These are phyloP conservation scores for Coptodon rendalli DNA, from an alignment of 2,113 vertebrate species.

Conservation along the genomic window DNA sequence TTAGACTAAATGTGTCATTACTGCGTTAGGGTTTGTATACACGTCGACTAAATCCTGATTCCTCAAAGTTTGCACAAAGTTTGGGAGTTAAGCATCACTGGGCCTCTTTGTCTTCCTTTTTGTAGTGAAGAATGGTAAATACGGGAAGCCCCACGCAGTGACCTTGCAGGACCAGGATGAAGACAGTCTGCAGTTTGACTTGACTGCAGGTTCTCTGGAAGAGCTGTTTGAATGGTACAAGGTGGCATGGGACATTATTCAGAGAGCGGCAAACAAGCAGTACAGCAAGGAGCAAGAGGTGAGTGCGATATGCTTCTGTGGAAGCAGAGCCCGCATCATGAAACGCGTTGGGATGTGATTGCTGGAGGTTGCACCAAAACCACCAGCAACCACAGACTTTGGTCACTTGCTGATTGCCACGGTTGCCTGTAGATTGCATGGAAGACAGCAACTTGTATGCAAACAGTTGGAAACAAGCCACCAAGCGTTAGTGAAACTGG, in stretches of 20 bases:
- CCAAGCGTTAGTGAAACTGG: background rate
- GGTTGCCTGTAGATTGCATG: background rate
- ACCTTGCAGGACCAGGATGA: slow-evolving; percentile 80
- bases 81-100: background rate
- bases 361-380: background rate
- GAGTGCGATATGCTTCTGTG: background rate
- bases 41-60: background rate
- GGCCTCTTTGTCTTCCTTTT: background rate
- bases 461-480: background rate
- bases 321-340: background rate
- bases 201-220: slow-evolving; percentile 82
- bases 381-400: background rate
- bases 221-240: slow-evolving; percentile 92
- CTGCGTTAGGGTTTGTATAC: background rate
- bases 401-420: background rate
- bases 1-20: background rate
- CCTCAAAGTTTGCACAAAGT: background rate
- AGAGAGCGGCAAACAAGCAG: slow-evolving; percentile 67
- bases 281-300: slow-evolving; percentile 56
- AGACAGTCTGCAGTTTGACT: slow-evolving; percentile 78
- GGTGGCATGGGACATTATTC: slow-evolving; percentile 84
- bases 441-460: background rate
- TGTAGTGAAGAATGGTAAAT: slow-evolving; percentile 71
- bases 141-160: slow-evolving; percentile 82
- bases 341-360: background rate